These are phyloP conservation scores for Thunnus albacares DNA, from an alignment of 2,797 vertebrate genomes.

Conservation along the genomic window DNA sequence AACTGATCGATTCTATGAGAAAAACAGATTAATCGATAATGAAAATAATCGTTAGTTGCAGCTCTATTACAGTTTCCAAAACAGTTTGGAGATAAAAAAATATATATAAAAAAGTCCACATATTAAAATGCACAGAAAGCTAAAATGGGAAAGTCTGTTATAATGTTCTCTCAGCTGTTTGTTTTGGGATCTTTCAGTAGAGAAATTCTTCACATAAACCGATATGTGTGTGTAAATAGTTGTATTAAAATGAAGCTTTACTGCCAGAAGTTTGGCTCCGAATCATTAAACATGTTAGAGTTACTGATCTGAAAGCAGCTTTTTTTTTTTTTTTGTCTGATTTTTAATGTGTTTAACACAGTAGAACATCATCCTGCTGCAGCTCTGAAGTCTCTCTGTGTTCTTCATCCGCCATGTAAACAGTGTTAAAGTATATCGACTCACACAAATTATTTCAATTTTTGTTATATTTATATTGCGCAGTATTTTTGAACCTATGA, in stretches of 20 bases:
- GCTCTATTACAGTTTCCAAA: too few species aligned
- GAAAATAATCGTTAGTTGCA: too few species aligned
- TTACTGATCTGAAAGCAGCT: constrained; percentile 13
- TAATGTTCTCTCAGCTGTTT: not conserved
- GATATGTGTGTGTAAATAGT: not conserved
- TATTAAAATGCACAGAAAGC: not conserved
- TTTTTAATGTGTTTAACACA: not conserved
- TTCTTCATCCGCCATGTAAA: constrained; percentile 47
- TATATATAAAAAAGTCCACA: not conserved
- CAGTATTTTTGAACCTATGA: constrained; percentile 71
- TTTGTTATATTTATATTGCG: constrained; percentile 83
- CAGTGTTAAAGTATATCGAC: constrained; percentile 73
- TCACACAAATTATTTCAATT: constrained; percentile 61
- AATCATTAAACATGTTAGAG: not conserved
- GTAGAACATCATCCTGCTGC: constrained; percentile 9
- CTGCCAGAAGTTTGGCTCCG: not conserved
- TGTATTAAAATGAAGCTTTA: constrained; percentile 10
- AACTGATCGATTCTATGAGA: too few species aligned
- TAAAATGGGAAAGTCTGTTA: not conserved
- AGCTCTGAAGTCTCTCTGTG: constrained; percentile 32
- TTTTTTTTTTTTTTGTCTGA: too few species aligned
- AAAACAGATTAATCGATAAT: too few species aligned
- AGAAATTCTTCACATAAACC: not conserved
- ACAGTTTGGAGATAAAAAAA: too few species aligned
- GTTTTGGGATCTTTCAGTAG: constrained; percentile 1